These are phyloP conservation scores for Monochamus alternatus DNA, from an alignment of 2,888 invertebrate genomes.

Conservation along the genomic window DNA sequence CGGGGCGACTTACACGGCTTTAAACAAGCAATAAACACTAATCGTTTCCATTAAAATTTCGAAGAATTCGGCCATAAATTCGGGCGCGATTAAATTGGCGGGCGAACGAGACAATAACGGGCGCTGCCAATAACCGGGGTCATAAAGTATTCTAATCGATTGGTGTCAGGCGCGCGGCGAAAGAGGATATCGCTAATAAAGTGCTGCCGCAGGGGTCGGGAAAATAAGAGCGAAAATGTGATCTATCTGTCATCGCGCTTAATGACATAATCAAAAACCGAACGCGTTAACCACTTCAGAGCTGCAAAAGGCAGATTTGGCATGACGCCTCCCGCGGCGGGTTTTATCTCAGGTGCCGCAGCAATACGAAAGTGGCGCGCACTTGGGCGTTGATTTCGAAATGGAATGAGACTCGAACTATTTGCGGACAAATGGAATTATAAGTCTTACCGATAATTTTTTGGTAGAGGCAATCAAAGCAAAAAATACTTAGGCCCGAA, in stretches of 20 bases:
- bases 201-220: conserved; percentile 56
- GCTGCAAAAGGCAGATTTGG: conserved; percentile 66
- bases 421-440: too few relatives aligned
- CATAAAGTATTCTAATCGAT: conserved; percentile 62
- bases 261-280: conserved; percentile 67
- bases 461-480: too few relatives aligned
- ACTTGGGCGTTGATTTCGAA: not conserved
- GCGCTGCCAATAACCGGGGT: conserved; percentile 33
- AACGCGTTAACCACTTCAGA: conserved; percentile 64
- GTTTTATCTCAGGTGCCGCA: conserved; percentile 42
- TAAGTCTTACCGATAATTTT: too few relatives aligned
- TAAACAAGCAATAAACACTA: not conserved
- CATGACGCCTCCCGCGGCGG: conserved; percentile 55
- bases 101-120: conserved; percentile 37
- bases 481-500: too few relatives aligned
- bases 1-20: not conserved
- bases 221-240: conserved; percentile 66
- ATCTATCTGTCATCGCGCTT: conserved; percentile 66
- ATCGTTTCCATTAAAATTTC: conserved; percentile 3
- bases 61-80: conserved; percentile 26
- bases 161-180: conserved; percentile 53
- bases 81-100: conserved; percentile 10
- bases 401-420: too few relatives aligned
- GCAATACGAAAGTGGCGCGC: conserved; percentile 39
- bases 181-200: conserved; percentile 62